phyloP scores from a whole-genome alignment of 2,888 invertebrate species.

The Oscheius sp. region DNA sequence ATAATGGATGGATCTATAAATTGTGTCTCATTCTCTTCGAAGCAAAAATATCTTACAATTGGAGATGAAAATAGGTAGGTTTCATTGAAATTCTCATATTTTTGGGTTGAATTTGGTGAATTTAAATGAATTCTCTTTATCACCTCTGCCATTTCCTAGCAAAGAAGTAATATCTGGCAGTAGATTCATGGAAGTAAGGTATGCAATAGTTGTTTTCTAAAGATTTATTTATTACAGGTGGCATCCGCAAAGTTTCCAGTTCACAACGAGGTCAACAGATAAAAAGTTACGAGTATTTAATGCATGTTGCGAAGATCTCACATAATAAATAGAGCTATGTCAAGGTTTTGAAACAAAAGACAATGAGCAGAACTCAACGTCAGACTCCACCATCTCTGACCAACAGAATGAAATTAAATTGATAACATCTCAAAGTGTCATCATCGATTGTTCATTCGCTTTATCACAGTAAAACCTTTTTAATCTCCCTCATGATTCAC shows the following conservation, averaged over 20 bases:
- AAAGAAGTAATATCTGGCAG: not conserved
- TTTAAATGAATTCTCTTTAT: conserved; percentile 9
- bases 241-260: not conserved
- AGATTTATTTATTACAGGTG: not conserved
- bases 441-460: not conserved
- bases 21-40: not conserved
- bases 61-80: not conserved
- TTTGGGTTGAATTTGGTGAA: not conserved
- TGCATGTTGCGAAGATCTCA: not conserved
- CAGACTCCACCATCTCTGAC: too few relatives aligned
- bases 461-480: conserved; percentile 18
- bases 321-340: not conserved
- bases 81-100: not conserved
- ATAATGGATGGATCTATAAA: not conserved
- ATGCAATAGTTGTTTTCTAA: not conserved
- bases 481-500: conserved; percentile 17
- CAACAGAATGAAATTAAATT: too few relatives aligned
- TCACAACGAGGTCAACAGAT: conserved; percentile 2
- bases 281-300: conserved; percentile 4
- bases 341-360: too few relatives aligned
- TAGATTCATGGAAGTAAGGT: not conserved
- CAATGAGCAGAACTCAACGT: too few relatives aligned
- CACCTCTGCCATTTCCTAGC: not conserved
- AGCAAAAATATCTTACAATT: not conserved
- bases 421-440: not conserved